phyloP scores from a whole-genome alignment of 1,140 invertebrate genomes.

The Hetaerina americana region DNA sequence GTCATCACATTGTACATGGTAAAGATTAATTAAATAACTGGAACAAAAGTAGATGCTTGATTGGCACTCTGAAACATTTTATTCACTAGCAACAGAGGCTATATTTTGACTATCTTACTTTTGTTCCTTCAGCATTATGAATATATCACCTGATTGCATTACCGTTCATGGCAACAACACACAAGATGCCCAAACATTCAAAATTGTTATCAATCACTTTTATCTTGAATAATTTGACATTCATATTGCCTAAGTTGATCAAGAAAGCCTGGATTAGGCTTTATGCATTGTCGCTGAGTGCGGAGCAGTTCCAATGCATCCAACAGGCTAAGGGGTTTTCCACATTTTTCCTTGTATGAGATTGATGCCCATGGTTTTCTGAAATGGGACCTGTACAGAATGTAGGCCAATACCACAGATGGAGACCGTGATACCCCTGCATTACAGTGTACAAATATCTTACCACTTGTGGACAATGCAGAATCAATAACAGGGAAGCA shows the following conservation, averaged over 20 bases:
- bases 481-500: slow-evolving; percentile 43
- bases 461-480: slow-evolving; percentile 31
- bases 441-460: slow-evolving; percentile 80
- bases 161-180: no score
- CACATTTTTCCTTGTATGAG: slow-evolving; percentile 29
- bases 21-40: no score
- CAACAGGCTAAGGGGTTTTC: slow-evolving; percentile 43
- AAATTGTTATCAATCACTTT: no score
- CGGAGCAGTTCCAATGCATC: slow-evolving; percentile 59
- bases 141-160: no score
- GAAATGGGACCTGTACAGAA: slow-evolving; percentile 39
- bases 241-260: slow-evolving; percentile 40
- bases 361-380: neutral
- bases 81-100: no score
- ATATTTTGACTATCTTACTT: no score
- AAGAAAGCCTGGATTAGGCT: slow-evolving; percentile 68
- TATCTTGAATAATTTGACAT: no score
- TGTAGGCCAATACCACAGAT: slow-evolving; percentile 64
- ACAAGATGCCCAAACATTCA: no score
- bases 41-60: no score
- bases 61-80: no score
- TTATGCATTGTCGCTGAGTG: slow-evolving; percentile 45
- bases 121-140: no score
- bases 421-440: slow-evolving; percentile 82
- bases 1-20: no score